Conservation (phyloP, 2,113 vertebrate species). For the Onychostoma macrolepis region DNA sequence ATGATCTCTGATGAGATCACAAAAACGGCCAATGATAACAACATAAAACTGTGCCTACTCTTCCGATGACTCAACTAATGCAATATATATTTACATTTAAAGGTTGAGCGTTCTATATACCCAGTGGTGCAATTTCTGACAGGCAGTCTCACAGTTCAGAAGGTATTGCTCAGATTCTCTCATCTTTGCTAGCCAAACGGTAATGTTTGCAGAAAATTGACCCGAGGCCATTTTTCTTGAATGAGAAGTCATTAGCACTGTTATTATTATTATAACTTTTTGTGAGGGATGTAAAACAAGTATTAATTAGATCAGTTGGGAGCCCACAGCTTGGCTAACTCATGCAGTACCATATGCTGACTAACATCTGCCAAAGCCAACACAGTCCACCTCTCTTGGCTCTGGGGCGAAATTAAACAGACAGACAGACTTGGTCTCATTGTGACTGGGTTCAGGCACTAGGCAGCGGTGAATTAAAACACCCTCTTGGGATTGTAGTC, state of each 20-base stretch:
- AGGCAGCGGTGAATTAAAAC: slow-evolving; percentile 40
- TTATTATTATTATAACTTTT: slow-evolving; percentile 55
- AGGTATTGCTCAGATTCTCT: slow-evolving; percentile 16
- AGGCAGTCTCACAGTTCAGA: not conserved
- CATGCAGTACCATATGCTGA: slow-evolving; percentile 65
- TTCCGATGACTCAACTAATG: not conserved
- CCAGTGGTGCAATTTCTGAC: slow-evolving; percentile 22
- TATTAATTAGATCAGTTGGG: slow-evolving; percentile 73
- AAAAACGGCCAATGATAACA: not conserved
- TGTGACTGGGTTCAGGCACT: slow-evolving; percentile 42
- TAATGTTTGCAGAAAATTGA: slow-evolving; percentile 50
- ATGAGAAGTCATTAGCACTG: slow-evolving; percentile 61
- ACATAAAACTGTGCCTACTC: not conserved
- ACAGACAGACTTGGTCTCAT: slow-evolving; percentile 51
- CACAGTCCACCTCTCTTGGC: slow-evolving; percentile 57
- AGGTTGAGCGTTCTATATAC: slow-evolving; percentile 45
- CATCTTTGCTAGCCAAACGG: slow-evolving; percentile 45
- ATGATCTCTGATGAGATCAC: not conserved
- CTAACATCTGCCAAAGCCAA: slow-evolving; percentile 69
- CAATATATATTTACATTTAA: slow-evolving; percentile 25
- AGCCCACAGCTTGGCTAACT: slow-evolving; percentile 64
- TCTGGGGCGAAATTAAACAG: slow-evolving; percentile 52
- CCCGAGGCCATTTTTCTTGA: slow-evolving; percentile 57
- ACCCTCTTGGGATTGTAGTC: slow-evolving; percentile 44
- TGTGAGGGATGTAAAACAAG: slow-evolving; percentile 65